Conservation (phyloP, 1,140 invertebrate genomes). For the Tribolium castaneum region DNA sequence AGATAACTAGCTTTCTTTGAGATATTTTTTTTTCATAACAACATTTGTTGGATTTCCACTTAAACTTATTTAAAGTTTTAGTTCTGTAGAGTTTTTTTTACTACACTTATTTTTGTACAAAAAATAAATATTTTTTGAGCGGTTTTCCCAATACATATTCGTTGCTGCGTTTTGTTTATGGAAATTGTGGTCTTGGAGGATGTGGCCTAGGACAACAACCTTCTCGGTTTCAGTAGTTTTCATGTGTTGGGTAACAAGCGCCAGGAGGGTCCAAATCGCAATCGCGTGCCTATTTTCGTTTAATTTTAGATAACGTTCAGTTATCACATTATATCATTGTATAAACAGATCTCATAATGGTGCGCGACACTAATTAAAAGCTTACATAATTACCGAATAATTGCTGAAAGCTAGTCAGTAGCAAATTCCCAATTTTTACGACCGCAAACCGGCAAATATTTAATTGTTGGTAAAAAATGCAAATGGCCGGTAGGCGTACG, state of each 20-base stretch:
- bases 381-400: not conserved
- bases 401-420: not conserved
- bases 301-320: slow-evolving; percentile 16
- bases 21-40: no score
- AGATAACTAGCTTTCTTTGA: no score
- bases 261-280: not conserved
- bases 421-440: not conserved
- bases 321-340: slow-evolving; percentile 5
- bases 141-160: no score
- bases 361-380: slow-evolving; percentile 17
- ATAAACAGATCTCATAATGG: slow-evolving; percentile 20
- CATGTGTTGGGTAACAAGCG: not conserved
- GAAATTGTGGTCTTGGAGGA: not conserved
- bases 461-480: slow-evolving; percentile 14
- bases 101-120: no score
- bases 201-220: not conserved
- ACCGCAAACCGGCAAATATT: not conserved
- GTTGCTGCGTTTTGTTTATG: no score
- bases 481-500: not conserved
- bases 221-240: not conserved
- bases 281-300: not conserved
- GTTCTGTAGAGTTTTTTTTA: no score
- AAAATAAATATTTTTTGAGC: no score
- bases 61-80: no score
- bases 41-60: no score